These are phyloP conservation scores for Ferrisia virgata DNA, from an alignment of 2,888 invertebrate species.

Conservation along the genomic window DNA sequence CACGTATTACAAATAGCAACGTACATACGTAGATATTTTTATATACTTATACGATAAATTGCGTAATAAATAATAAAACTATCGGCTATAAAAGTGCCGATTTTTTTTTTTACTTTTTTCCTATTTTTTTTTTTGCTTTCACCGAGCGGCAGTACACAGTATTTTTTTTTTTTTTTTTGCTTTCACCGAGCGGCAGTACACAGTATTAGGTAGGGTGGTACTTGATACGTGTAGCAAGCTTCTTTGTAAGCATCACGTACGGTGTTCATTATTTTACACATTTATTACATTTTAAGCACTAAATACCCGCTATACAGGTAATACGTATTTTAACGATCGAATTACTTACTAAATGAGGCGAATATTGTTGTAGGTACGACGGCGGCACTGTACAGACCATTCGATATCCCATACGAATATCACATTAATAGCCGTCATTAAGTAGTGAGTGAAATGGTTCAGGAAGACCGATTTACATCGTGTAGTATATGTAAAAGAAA, in stretches of 20 bases:
- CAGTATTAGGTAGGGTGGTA: not conserved
- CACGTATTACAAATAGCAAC: not conserved
- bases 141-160: too few relatives aligned
- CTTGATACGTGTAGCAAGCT: not conserved
- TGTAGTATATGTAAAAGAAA: too few relatives aligned
- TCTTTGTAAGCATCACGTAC: slow-evolving; percentile 5
- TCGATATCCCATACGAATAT: not conserved
- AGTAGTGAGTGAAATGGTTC: not conserved
- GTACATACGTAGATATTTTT: too few relatives aligned
- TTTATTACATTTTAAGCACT: not conserved
- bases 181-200: not conserved
- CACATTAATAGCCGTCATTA: not conserved
- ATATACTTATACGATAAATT: not conserved
- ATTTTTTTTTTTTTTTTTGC: too few relatives aligned
- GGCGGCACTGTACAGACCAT: too few relatives aligned
- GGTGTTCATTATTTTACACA: not conserved
- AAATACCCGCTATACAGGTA: not conserved
- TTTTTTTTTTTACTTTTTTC: too few relatives aligned
- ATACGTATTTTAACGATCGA: not conserved
- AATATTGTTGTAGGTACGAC: not conserved
- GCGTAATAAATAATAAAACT: slow-evolving; percentile 14
- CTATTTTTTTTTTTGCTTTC: not conserved
- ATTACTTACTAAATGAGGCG: not conserved
- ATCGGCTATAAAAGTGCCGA: not conserved
- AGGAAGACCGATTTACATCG: too few relatives aligned